Evolutionary conservation across 2,113 vertebrate species (phyloP).

Genomic region (Tachuris rubrigastra): DNA sequence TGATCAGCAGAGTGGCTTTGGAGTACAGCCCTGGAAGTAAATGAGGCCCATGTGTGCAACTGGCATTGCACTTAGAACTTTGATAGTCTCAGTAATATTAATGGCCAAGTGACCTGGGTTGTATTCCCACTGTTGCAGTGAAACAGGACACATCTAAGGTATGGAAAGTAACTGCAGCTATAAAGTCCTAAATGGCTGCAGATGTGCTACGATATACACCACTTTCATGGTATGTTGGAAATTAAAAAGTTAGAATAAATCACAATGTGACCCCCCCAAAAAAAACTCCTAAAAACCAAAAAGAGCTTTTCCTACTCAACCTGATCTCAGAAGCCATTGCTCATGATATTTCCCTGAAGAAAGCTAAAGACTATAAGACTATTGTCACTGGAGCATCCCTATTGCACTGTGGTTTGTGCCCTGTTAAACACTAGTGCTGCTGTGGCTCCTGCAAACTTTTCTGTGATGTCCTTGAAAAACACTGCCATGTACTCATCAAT

Average conservation of each 20-base stretch:
- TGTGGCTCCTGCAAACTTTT: not conserved
- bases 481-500: not conserved
- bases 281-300: not conserved
- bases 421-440: not conserved
- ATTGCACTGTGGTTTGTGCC: not conserved
- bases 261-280: accelerated
- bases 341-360: not conserved
- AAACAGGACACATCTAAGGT: not conserved
- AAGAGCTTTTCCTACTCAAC: not conserved
- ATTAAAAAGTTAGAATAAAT: not conserved
- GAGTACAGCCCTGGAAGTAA: not conserved
- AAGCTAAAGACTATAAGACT: not conserved
- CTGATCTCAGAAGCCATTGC: not conserved
- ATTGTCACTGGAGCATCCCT: not conserved
- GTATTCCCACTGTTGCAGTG: not conserved
- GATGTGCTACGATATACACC: not conserved
- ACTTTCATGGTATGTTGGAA: not conserved
- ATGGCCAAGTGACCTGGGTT: not conserved
- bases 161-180: not conserved
- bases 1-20: not conserved
- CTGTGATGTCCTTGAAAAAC: not conserved
- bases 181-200: not conserved
- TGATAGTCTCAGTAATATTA: not conserved
- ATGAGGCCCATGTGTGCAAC: not conserved
- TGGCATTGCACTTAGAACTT: not conserved